Evolutionary conservation across 2,888 invertebrate species (phyloP).

Genomic region (Acrocyrtus sp.): DNA sequence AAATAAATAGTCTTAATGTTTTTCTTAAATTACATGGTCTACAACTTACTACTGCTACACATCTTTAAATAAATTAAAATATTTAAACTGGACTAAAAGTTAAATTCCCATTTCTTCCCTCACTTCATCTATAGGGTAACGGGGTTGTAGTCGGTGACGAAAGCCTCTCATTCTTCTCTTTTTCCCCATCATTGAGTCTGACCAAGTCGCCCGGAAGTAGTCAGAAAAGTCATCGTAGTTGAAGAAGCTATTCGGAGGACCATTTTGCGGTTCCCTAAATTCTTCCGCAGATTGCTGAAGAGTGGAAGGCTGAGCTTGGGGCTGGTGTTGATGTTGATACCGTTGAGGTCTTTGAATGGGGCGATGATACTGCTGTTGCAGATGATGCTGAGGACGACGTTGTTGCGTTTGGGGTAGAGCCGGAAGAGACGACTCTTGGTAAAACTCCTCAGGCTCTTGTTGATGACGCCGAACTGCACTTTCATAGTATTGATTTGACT

Average conservation of each 20-base stretch:
- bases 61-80: neutral
- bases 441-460: neutral
- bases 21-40: no score
- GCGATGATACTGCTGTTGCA: conserved; percentile 14
- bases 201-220: conserved; percentile 29
- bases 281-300: neutral
- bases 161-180: conserved; percentile 1
- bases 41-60: no score
- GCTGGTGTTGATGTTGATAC: conserved; percentile 5
- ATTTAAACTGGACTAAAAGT: no score
- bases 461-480: neutral
- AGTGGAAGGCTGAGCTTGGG: neutral
- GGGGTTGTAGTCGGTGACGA: neutral
- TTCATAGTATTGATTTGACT: conserved; percentile 10
- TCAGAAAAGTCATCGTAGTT: conserved; percentile 24
- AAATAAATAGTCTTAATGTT: no score
- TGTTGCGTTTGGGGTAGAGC: neutral
- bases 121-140: neutral
- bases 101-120: conserved; percentile 31
- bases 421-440: neutral
- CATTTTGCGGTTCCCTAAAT: neutral
- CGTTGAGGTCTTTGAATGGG: neutral
- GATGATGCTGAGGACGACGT: neutral
- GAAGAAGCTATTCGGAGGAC: conserved; percentile 7
- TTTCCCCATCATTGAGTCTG: conserved; percentile 23